Evolutionary conservation across 1,140 invertebrate genomes (phyloP).

Genomic region (Caenorhabditis remanei): DNA sequence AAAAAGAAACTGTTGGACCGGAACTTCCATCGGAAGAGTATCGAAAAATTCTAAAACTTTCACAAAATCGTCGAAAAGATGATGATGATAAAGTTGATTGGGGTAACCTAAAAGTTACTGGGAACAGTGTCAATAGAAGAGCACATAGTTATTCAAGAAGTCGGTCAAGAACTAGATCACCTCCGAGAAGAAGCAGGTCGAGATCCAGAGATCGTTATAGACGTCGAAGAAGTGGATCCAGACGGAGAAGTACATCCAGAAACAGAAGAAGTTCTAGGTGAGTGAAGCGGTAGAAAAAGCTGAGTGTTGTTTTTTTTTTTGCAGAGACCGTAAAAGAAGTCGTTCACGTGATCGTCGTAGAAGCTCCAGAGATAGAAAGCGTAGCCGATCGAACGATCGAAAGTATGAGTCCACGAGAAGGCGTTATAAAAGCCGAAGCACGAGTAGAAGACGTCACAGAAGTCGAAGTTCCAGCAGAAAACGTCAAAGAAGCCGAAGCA

Average conservation of each 20-base stretch:
- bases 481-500: constrained; percentile 42
- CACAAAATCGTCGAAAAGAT: constrained; percentile 4
- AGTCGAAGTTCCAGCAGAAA: constrained; percentile 48
- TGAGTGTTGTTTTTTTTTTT: neutral
- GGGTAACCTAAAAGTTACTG: constrained; percentile 28
- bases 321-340: constrained; percentile 6
- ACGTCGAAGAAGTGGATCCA: neutral
- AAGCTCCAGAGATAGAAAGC: constrained; percentile 17
- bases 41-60: constrained; percentile 68
- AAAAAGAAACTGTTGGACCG: constrained; percentile 62
- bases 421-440: neutral
- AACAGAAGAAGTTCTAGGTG: constrained; percentile 4
- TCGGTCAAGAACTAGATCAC: constrained; percentile 23
- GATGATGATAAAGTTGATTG: constrained; percentile 33
- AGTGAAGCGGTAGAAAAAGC: neutral
- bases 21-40: constrained; percentile 70
- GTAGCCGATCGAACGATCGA: constrained; percentile 39
- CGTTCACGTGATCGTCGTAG: constrained; percentile 36
- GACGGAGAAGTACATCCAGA: constrained; percentile 12
- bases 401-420: constrained; percentile 1
- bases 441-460: constrained; percentile 33
- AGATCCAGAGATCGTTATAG: constrained; percentile 23
- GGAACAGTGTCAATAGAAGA: neutral
- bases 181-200: constrained; percentile 8
- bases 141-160: constrained; percentile 1